These are phyloP conservation scores for Incurvaria masculella DNA, from an alignment of 2,888 invertebrate species.

Conservation along the genomic window DNA sequence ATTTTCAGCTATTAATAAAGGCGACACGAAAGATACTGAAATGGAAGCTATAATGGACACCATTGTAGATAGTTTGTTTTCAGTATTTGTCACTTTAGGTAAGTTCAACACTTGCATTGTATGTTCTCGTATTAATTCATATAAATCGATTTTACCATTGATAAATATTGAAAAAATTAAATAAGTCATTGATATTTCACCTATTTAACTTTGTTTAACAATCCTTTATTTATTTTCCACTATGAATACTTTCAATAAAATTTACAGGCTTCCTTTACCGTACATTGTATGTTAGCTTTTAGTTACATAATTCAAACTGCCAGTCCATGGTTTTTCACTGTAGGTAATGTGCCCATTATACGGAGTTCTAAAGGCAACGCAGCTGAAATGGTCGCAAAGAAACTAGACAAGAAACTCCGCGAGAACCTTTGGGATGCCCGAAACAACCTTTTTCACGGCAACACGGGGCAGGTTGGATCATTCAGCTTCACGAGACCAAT, in stretches of 20 bases:
- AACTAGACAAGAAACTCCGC: constrained; percentile 93
- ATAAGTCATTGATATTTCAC: constrained; percentile 3
- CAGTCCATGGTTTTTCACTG: constrained; percentile 11
- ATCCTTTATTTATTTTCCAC: background rate
- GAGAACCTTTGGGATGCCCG: constrained; percentile 96
- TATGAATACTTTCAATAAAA: background rate
- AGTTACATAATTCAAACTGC: background rate
- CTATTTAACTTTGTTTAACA: background rate
- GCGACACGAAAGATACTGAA: constrained; percentile 91
- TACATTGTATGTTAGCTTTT: background rate
- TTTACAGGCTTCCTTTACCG: background rate
- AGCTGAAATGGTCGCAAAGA: constrained; percentile 97
- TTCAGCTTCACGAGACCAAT: constrained; percentile 92
- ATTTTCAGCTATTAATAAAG: constrained; percentile 82
- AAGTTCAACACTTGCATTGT: no score
- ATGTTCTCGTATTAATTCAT: no score
- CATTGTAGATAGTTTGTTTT: constrained; percentile 95
- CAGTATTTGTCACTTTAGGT: constrained; percentile 96
- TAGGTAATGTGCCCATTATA: constrained; percentile 84
- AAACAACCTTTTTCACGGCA: constrained; percentile 91
- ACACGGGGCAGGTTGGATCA: constrained; percentile 71
- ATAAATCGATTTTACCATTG: no score
- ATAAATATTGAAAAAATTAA: constrained; percentile 1
- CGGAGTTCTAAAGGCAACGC: constrained; percentile 93
- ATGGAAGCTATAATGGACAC: constrained; percentile 93